These are phyloP conservation scores for Sitophilus oryzae DNA, from an alignment of 1,140 invertebrate species.

Conservation along the genomic window DNA sequence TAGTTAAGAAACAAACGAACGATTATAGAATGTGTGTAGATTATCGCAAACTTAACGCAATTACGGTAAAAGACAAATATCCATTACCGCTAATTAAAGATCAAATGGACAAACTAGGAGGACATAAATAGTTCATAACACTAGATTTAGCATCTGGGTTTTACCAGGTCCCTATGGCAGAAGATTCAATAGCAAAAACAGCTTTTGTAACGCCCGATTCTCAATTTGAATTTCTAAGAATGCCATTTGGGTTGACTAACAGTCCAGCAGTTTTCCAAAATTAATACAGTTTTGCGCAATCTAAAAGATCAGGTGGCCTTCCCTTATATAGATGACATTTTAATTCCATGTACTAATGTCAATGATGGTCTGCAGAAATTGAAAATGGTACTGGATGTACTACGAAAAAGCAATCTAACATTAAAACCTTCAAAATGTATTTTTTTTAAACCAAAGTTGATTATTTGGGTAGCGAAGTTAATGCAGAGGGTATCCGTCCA, in stretches of 20 bases:
- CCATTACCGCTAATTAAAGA: conserved; percentile 36
- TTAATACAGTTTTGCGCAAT: conserved; percentile 9
- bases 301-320: neutral
- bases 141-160: conserved; percentile 28
- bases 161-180: conserved; percentile 32
- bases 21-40: conserved; percentile 32
- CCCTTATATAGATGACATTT: conserved; percentile 12
- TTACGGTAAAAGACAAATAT: conserved; percentile 24
- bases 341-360: no score
- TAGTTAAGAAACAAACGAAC: conserved; percentile 33
- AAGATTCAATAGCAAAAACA: conserved; percentile 37
- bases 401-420: no score
- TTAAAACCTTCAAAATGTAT: no score
- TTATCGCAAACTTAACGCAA: conserved; percentile 29
- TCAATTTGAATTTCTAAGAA: conserved; percentile 43
- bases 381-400: no score
- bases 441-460: no score
- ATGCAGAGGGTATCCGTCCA: no score
- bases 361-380: no score
- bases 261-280: conserved; percentile 31
- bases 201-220: conserved; percentile 40
- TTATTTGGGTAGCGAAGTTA: no score
- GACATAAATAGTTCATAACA: conserved; percentile 30
- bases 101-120: conserved; percentile 24
- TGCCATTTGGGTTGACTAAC: conserved; percentile 47